Percentiles rank a stretch among this genome's conserved stretches.
Conservation (phyloP, 2,888 invertebrate genomes). For the Glaucopsyche alexis region DNA sequence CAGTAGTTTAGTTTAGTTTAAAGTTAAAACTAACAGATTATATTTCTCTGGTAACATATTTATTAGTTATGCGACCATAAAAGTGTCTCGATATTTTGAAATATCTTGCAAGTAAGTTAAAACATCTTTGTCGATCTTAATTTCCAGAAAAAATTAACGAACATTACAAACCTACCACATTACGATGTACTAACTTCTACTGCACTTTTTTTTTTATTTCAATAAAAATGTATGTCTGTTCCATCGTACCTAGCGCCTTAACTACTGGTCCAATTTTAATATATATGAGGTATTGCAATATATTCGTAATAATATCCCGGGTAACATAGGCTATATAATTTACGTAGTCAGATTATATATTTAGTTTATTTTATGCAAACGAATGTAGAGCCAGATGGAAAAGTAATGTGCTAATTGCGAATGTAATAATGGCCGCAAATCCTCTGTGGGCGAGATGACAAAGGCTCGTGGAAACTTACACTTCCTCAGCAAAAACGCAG, state of each 20-base stretch:
- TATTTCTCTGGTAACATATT: background rate
- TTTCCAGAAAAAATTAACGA: background rate
- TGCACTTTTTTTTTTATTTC: too few species aligned
- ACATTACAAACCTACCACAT: too few species aligned
- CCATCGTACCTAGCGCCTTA: background rate
- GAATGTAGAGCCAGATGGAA: background rate
- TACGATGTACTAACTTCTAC: too few species aligned
- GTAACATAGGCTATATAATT: too few species aligned
- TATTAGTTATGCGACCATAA: background rate
- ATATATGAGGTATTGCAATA: too few species aligned
- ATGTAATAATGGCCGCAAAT: background rate
- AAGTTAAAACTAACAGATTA: too few species aligned
- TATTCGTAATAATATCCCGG: too few species aligned
- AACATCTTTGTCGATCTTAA: background rate
- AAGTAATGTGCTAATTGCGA: background rate
- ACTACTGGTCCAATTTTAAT: too few species aligned
- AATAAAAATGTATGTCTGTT: background rate
- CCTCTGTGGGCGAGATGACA: background rate
- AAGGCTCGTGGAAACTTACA: background rate
- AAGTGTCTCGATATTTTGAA: slow-evolving; percentile 1
- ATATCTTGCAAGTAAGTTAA: background rate
- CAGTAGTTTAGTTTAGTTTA: too few species aligned
- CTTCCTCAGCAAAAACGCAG: background rate
- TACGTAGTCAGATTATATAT: too few species aligned
- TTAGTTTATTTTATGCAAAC: background rate